phyloP scores from a whole-genome alignment of 2,797 vertebrate species.

The Peromyscus eremicus region DNA sequence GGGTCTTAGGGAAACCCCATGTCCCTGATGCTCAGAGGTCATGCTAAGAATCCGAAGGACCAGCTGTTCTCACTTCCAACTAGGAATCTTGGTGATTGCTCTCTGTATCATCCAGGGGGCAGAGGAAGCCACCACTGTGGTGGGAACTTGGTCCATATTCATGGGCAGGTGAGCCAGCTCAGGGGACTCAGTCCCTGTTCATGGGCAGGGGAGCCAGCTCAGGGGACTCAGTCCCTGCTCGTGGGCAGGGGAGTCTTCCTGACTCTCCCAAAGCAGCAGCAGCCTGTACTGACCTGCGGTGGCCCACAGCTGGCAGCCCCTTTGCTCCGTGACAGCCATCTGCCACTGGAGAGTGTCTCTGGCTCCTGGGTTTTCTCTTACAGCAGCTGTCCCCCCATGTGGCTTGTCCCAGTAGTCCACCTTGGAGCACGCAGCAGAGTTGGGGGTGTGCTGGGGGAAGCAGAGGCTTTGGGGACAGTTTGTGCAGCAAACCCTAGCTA shows the following conservation, averaged over 20 bases:
- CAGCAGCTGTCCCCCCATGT: not conserved
- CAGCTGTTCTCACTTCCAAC: not conserved
- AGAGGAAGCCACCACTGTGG: not conserved
- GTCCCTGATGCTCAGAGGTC: not conserved
- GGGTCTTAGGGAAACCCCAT: not conserved
- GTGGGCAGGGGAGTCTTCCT: not conserved
- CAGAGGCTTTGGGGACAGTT: not conserved
- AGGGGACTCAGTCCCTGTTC: not conserved
- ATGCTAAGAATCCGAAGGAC: not conserved
- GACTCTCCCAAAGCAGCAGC: not conserved
- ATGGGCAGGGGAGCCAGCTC: not conserved
- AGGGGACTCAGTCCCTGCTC: not conserved
- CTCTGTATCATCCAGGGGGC: not conserved
- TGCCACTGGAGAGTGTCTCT: not conserved
- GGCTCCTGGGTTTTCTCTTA: not conserved
- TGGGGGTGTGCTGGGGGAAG: not conserved
- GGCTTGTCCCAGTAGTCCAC: not conserved
- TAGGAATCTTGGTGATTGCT: not conserved
- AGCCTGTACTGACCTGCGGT: not conserved
- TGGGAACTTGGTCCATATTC: not conserved
- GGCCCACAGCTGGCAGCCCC: not conserved
- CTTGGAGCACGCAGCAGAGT: not conserved
- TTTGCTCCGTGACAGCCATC: not conserved
- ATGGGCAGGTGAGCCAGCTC: not conserved
- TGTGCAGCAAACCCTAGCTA: not conserved